Conservation (phyloP, 2,797 vertebrate species). For the Leontocebus nigricollis region DNA sequence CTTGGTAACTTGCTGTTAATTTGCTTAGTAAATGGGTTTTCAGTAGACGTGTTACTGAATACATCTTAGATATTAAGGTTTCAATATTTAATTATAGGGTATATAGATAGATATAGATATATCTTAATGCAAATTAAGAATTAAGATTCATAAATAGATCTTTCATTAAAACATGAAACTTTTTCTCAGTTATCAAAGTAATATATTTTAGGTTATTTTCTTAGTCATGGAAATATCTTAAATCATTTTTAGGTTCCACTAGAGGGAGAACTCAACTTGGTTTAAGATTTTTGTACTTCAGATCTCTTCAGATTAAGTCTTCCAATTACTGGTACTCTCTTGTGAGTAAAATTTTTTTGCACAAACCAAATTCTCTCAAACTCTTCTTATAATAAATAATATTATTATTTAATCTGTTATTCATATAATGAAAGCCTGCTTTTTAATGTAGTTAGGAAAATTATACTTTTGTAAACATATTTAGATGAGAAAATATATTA, state of each 20-base stretch:
- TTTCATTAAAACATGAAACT: conserved; percentile 55
- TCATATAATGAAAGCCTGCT: conserved; percentile 29
- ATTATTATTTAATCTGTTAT: background rate
- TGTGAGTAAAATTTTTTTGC: conserved; percentile 24
- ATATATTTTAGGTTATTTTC: conserved; percentile 35
- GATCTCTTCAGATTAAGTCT: conserved; percentile 12
- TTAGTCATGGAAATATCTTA: conserved; percentile 9
- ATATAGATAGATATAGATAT: background rate
- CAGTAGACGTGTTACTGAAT: background rate
- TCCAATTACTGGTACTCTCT: background rate
- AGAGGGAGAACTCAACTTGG: conserved; percentile 72
- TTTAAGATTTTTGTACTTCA: conserved; percentile 45
- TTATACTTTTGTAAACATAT: background rate
- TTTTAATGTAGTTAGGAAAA: conserved; percentile 39
- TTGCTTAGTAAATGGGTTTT: conserved; percentile 37
- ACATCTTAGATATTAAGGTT: background rate
- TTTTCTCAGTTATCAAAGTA: conserved; percentile 38
- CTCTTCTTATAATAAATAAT: conserved; percentile 16
- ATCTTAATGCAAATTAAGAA: conserved; percentile 25
- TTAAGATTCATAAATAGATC: conserved; percentile 23
- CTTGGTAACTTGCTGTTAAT: background rate
- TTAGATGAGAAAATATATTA: conserved; percentile 17
- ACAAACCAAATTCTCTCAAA: background rate
- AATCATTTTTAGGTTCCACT: conserved; percentile 66
- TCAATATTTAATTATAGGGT: background rate